phyloP scores from a whole-genome alignment of 2,113 vertebrate species.

The Prinia subflava region DNA sequence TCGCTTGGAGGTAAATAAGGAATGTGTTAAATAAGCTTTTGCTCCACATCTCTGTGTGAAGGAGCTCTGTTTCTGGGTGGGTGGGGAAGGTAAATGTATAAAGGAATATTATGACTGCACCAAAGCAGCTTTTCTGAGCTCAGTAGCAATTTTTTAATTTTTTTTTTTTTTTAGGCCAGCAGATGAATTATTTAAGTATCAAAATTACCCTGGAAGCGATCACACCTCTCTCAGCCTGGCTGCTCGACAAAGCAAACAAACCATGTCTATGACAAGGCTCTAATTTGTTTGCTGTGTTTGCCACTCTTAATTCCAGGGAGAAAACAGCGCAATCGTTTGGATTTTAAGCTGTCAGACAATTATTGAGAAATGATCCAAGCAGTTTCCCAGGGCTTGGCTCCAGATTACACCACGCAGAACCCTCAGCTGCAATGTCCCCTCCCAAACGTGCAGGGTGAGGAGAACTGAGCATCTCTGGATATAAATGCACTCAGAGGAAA shows the following conservation, averaged over 20 bases:
- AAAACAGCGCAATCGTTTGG: neutral
- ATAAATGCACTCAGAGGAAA: neutral
- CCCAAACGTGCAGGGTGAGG: neutral
- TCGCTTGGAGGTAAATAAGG: neutral
- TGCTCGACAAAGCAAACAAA: neutral
- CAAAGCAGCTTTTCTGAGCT: neutral
- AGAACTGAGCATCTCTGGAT: neutral
- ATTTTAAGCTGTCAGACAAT: neutral
- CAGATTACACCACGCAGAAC: neutral
- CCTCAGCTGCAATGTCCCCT: neutral
- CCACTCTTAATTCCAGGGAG: neutral
- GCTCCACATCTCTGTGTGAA: neutral
- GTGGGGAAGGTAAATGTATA: neutral
- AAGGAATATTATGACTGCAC: neutral
- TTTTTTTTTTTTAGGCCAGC: neutral
- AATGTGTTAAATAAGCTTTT: neutral
- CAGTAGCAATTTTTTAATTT: neutral
- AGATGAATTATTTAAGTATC: conserved; percentile 23
- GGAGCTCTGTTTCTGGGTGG: neutral
- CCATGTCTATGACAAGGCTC: neutral
- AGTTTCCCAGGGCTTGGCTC: neutral
- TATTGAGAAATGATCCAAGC: neutral
- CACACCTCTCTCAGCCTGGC: neutral
- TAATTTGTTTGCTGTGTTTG: neutral
- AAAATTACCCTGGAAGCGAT: neutral